Evolutionary conservation across 2,113 vertebrate genomes (phyloP), one percentile per base, ranked within the genome.

Genomic region (Campylorhamphus procurvoides): DNA sequence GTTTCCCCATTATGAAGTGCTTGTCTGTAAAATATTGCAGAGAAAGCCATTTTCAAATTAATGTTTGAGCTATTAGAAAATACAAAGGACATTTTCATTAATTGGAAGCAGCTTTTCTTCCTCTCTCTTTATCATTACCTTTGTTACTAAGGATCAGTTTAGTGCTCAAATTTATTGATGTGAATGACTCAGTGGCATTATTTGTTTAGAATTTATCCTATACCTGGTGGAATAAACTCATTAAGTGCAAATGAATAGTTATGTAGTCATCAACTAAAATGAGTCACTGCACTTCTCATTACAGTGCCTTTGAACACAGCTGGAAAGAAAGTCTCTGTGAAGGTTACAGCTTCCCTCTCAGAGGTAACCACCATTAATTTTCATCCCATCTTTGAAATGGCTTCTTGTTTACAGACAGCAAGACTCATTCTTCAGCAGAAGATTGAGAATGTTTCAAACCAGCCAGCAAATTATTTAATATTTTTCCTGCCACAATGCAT

Each of bases 61-160:
- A 97, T 98, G 97, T 97, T 98, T 95, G 77, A 96, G 96, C 96
- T 96, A 97, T 98, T 98, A 98, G 97, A 97, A 98, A 98, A 97
- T 97, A 97, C 88, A 98, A 96, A 98, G 97, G 98, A 94, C 97
- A 98, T 98, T 98, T 98, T 97, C 97, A 97, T 98, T 98, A 98
- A 98, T 98, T 98, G 97, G 94, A 97, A 94, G 78, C 80, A 95
- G 97, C 93, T 96, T 95, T 94, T 89, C 96, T 98, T 96, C 86
- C 90, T 96, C 78, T 93, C 91, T 80, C 93, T 96, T 96, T 95
- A 92, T 98, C 94, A 97, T 98, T 97, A 96, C 95, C 88, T 97
- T 97, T 96, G 95, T 78, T 96, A 84, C 92, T 55, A 91, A 62
- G 91, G 97, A 97, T 97, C 94, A 88, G 96, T 90, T 97, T 97